Evolutionary conservation across 2,888 invertebrate genomes (phyloP).

Genomic region (Notocelia uddmanniana): DNA sequence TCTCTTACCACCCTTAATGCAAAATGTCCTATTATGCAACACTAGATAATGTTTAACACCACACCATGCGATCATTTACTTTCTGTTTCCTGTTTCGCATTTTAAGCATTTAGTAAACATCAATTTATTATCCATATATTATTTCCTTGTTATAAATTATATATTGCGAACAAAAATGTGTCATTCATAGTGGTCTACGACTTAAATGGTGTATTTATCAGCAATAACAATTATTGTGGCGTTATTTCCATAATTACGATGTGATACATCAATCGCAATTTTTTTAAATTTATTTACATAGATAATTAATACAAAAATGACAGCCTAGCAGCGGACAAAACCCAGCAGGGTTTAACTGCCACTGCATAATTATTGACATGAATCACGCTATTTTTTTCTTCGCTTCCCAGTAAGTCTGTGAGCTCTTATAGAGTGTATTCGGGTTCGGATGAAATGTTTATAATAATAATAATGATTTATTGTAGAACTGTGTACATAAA

Average conservation of each 20-base stretch:
- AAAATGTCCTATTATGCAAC: too few species aligned
- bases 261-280: background rate
- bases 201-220: background rate
- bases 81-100: conserved; percentile 13
- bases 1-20: too few species aligned
- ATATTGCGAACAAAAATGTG: conserved; percentile 11
- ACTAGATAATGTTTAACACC: too few species aligned
- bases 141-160: conserved; percentile 7
- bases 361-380: background rate
- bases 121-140: background rate
- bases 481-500: too few species aligned
- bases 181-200: conserved; percentile 8
- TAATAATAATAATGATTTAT: too few species aligned
- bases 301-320: too few species aligned
- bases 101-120: background rate
- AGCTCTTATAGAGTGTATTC: too few species aligned
- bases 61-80: conserved; percentile 3
- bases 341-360: too few species aligned
- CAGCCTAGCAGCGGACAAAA: too few species aligned
- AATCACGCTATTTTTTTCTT: background rate
- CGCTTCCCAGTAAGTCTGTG: background rate
- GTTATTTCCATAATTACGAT: conserved; percentile 12
- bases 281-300: too few species aligned
- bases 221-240: background rate
- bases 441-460: too few species aligned